Conservation (phyloP, 2,888 invertebrate species). For the Agrotis clavis region DNA sequence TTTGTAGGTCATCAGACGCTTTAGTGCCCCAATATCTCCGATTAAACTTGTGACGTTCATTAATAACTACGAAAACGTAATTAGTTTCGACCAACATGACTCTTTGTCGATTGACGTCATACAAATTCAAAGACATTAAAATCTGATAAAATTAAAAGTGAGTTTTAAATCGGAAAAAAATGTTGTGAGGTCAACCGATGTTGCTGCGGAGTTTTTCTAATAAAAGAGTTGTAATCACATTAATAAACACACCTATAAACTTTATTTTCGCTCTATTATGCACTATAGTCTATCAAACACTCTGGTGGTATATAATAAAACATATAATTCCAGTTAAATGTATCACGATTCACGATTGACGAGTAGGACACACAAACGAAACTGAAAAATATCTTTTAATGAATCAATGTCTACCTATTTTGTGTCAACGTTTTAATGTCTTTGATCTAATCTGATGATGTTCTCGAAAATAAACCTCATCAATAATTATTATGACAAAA, state of each 20-base stretch:
- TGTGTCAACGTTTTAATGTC: constrained; percentile 34
- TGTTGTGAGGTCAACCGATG: constrained; percentile 19
- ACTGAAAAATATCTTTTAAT: constrained; percentile 52
- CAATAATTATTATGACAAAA: constrained; percentile 1
- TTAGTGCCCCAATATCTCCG: constrained; percentile 61
- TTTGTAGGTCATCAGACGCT: constrained; percentile 64
- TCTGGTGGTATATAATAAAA: constrained; percentile 37
- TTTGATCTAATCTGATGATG: constrained; percentile 35
- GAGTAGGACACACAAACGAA: constrained; percentile 28
- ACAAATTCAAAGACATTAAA: constrained; percentile 34
- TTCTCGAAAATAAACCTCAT: constrained; percentile 16
- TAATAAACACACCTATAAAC: constrained; percentile 59
- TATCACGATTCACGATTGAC: constrained; percentile 13
- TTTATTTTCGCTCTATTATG: constrained; percentile 50
- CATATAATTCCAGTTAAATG: constrained; percentile 24
- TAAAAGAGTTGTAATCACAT: constrained; percentile 46
- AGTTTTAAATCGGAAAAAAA: constrained; percentile 43
- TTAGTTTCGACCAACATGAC: constrained; percentile 40
- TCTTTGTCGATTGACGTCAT: constrained; percentile 53
- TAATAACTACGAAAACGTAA: constrained; percentile 48
- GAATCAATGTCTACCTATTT: constrained; percentile 57
- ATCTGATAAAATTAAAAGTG: constrained; percentile 40
- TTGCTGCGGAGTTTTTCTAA: constrained; percentile 40
- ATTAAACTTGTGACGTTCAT: constrained; percentile 58
- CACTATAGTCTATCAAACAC: constrained; percentile 42